Evolutionary conservation across 2,797 vertebrate species (phyloP).

Genomic region (Ceyx erithaca): DNA sequence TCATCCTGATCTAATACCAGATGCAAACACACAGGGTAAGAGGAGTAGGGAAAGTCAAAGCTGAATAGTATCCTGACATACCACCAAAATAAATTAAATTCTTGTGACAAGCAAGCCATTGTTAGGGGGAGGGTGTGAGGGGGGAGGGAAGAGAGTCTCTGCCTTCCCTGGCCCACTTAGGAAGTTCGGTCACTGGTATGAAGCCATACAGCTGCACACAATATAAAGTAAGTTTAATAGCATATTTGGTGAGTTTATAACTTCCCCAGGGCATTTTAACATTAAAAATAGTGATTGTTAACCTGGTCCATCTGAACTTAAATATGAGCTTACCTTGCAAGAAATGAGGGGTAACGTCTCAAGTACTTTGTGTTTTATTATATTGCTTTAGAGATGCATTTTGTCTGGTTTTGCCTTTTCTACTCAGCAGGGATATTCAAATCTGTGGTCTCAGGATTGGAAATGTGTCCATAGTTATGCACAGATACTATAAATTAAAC

Average conservation of each 20-base stretch:
- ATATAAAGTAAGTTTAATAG: constrained; percentile 83
- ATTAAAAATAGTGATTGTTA: constrained; percentile 85
- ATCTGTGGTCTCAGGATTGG: constrained; percentile 1
- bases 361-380: constrained; percentile 72
- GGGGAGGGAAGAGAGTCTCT: constrained; percentile 63
- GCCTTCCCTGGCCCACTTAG: constrained; percentile 71
- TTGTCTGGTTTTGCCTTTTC: constrained; percentile 70
- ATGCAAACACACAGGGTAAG: constrained; percentile 10
- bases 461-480: neutral
- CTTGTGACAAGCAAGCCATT: constrained; percentile 78
- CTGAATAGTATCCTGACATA: constrained; percentile 57
- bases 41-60: constrained; percentile 62
- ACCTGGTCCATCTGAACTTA: constrained; percentile 81
- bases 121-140: constrained; percentile 57
- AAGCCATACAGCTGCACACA: constrained; percentile 85
- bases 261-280: constrained; percentile 83
- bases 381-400: constrained; percentile 65
- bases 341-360: constrained; percentile 78
- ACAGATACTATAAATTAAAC: neutral
- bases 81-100: constrained; percentile 72
- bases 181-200: constrained; percentile 81
- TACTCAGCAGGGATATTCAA: constrained; percentile 34
- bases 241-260: constrained; percentile 84
- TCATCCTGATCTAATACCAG: neutral
- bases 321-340: constrained; percentile 80